These are phyloP conservation scores for Willisornis vidua DNA, from an alignment of 2,113 vertebrate species.

Conservation along the genomic window DNA sequence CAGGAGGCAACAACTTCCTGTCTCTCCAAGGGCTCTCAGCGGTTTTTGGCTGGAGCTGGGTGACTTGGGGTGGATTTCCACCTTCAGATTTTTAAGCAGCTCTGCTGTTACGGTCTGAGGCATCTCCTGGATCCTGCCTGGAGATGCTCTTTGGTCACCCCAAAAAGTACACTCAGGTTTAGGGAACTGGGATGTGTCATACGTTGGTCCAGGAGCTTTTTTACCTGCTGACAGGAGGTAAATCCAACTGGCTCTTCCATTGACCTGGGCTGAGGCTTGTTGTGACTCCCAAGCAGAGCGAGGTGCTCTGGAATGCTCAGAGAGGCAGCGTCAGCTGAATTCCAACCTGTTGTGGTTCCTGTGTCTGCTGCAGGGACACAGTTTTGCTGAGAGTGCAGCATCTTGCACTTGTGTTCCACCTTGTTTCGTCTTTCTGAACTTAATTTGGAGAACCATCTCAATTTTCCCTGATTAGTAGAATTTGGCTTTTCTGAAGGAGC, in stretches of 20 bases:
- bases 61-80: not conserved
- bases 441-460: not conserved
- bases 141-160: not conserved
- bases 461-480: conserved; percentile 1
- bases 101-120: not conserved
- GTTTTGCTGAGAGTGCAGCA: not conserved
- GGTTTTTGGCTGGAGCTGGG: not conserved
- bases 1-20: not conserved
- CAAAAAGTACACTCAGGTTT: not conserved
- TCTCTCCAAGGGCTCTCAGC: not conserved
- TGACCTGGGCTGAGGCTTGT: not conserved
- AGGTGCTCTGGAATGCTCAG: not conserved
- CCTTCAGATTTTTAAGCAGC: not conserved
- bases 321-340: not conserved
- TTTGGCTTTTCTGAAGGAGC: not conserved
- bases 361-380: not conserved
- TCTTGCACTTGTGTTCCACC: not conserved
- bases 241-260: not conserved
- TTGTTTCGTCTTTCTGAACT: not conserved
- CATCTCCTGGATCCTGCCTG: not conserved
- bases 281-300: not conserved
- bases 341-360: not conserved
- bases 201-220: not conserved
- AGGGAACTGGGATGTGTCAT: accelerated
- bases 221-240: not conserved